Evolutionary conservation across 2,888 invertebrate genomes (phyloP), one percentile per base, ranked within the genome.

Genomic region (Gari tellinella): DNA sequence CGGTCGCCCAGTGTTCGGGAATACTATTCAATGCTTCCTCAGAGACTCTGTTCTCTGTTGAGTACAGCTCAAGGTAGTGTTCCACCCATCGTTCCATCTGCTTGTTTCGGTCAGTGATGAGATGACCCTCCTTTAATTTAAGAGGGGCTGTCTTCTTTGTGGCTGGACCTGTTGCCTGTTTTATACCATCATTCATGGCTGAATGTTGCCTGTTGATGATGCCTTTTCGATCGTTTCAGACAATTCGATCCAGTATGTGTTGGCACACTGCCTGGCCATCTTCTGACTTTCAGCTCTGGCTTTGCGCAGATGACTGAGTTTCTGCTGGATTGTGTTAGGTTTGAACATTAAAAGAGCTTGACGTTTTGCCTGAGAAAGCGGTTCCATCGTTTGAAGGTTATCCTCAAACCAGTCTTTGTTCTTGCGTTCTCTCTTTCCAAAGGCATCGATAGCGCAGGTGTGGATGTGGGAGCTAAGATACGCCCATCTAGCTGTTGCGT

Each of bases 21-120:
- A 40, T 40, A 14, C 14, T 40, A 14, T 40, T 40, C 14, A 40
- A 14, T 8, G 40, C 40, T 40, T 40, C 40, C 40, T 40, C 10
- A 14, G 40, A 40, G 40, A 40, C 8, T 17, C n/a, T 46, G 14
- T 17, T 46, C 17, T 46, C 46, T 15, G 46, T 46, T 15, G 46
- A 46, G 46, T 46, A 46, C 17, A 46, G 46, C n/a, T 46, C 46
- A 46, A 46, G 17, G 17, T 46, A 46, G 8, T 46, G 46, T 17
- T 46, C n/a, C 14, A 46, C 46, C 46, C 8, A 46, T 46, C 46
- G 8, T 46, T 46, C 17, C 17, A 46, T 46, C 17, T 15, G 17
- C 8, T 15, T 46, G 46, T 46, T 46, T 17, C 17, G 14, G 46
- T 46, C 17, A 40, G 40, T 40, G 40, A 40, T 40, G 40, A 40